A percentile compares a stretch with the other conserved stretches of the same genome.
phyloP scores from a whole-genome alignment of 2,113 vertebrate species.

The Tachysurus vachellii region DNA sequence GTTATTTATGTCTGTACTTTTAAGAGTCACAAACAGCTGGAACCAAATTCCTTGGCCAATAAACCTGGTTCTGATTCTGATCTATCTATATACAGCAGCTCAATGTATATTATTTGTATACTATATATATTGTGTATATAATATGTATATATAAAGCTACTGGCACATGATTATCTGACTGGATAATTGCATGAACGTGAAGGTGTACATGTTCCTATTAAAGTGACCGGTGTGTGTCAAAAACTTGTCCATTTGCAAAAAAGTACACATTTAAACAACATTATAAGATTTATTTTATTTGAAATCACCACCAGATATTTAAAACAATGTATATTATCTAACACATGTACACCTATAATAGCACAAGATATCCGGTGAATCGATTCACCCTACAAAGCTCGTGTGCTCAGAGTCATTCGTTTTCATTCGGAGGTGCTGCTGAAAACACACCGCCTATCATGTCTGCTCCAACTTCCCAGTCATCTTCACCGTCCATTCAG shows the following conservation, averaged over 20 bases:
- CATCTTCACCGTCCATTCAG: slow-evolving; percentile 73
- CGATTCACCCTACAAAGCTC: slow-evolving; percentile 56
- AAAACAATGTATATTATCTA: not conserved
- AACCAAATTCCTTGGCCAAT: no score
- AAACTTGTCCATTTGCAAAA: not conserved
- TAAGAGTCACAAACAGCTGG: no score
- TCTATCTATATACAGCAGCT: no score
- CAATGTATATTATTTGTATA: no score
- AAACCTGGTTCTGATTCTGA: no score
- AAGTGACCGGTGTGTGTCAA: no score
- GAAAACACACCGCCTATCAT: slow-evolving; percentile 55
- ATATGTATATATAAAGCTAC: not conserved
- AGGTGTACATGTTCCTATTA: no score
- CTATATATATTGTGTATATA: not conserved
- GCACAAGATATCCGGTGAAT: slow-evolving; percentile 11
- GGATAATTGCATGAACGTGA: no score
- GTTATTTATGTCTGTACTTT: no score
- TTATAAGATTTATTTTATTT: not conserved
- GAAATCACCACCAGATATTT: not conserved
- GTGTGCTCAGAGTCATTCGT: slow-evolving; percentile 14
- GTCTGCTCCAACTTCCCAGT: slow-evolving; percentile 56
- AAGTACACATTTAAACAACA: not conserved
- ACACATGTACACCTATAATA: not conserved
- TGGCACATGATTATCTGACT: not conserved
- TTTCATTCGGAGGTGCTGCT: slow-evolving; percentile 29